These are phyloP conservation scores for Podabrus alpinus DNA, from an alignment of 2,888 invertebrate species.

Conservation along the genomic window DNA sequence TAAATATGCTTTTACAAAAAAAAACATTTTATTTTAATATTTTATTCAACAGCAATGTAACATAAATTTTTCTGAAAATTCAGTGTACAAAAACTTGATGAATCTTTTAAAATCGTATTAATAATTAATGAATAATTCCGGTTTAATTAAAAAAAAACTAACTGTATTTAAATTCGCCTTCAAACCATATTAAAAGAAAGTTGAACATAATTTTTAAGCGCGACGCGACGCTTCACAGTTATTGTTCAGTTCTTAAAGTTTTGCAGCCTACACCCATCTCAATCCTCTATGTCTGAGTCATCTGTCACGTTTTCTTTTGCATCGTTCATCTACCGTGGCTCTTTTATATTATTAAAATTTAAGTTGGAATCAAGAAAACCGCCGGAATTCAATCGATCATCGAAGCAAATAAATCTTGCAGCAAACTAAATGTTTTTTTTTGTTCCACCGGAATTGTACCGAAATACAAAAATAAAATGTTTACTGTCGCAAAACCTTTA, in stretches of 20 bases:
- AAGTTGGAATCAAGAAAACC: neutral
- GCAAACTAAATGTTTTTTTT: neutral
- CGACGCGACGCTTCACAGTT: neutral
- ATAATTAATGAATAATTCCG: neutral
- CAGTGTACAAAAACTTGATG: neutral
- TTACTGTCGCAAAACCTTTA: no score
- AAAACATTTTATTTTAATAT: neutral
- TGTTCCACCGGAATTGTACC: neutral
- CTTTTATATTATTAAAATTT: no score
- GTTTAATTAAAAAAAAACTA: neutral
- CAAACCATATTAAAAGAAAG: neutral
- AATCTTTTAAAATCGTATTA: neutral
- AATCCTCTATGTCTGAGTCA: neutral
- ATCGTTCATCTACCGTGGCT: neutral
- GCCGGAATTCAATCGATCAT: neutral
- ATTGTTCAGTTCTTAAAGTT: neutral
- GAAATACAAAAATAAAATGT: no score
- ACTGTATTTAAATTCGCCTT: neutral
- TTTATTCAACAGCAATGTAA: neutral
- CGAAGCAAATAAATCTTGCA: neutral
- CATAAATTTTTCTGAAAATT: neutral
- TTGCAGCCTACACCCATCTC: neutral
- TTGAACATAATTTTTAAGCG: no score
- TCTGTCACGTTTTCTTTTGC: neutral
- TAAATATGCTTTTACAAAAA: neutral